phyloP scores from a whole-genome alignment of 1,140 invertebrate genomes.

The Trachelipus rathkii region DNA sequence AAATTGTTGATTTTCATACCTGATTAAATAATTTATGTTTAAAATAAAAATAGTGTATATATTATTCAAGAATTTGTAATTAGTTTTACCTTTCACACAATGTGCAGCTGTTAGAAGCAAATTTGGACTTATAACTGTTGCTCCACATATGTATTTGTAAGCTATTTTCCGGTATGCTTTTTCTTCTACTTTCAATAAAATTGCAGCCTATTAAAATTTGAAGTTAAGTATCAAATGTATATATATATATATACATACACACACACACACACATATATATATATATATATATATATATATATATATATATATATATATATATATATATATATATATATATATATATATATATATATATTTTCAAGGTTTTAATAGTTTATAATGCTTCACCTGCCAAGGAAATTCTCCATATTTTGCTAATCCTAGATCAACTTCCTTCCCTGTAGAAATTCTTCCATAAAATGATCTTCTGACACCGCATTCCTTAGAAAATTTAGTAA shows the following conservation, averaged over 20 bases:
- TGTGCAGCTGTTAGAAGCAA: conserved; percentile 35
- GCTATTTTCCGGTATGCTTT: neutral
- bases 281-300: too few relatives aligned
- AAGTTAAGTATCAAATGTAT: neutral
- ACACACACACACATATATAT: too few relatives aligned
- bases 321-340: too few relatives aligned
- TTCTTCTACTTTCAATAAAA: conserved; percentile 23
- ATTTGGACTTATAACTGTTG: conserved; percentile 13
- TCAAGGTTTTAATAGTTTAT: neutral
- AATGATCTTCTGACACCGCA: conserved; percentile 5
- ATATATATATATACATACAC: too few relatives aligned
- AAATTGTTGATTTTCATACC: conserved; percentile 25
- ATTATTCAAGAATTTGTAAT: neutral
- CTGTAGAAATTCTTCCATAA: neutral
- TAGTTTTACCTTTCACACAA: conserved; percentile 30
- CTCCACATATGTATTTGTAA: conserved; percentile 31
- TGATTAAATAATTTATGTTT: conserved; percentile 1
- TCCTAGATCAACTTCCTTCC: neutral
- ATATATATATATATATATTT: too few relatives aligned
- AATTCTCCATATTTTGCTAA: conserved; percentile 10
- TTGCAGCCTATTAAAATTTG: conserved; percentile 24
- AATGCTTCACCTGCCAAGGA: conserved; percentile 11
- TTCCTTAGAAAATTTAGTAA: neutral
- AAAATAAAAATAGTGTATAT: neutral
- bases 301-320: too few relatives aligned